Percentiles rank a stretch among this genome's conserved stretches.
Evolutionary conservation across 2,888 invertebrate species (phyloP).

Genomic region (Biston stratarius): DNA sequence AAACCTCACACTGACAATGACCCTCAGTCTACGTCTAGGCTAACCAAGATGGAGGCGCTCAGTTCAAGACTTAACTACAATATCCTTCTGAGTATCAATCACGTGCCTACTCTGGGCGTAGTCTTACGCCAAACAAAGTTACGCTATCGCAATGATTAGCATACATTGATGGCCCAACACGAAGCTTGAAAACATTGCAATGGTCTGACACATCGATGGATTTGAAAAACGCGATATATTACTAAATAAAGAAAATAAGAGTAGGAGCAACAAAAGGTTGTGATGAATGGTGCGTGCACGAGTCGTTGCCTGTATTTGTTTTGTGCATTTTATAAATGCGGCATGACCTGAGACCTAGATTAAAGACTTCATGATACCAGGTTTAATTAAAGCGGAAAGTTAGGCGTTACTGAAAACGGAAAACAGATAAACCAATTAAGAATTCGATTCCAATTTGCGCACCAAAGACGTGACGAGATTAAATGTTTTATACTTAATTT

Average conservation of each 20-base stretch:
- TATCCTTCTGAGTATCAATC: slow-evolving; percentile 58
- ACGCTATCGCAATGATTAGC: not conserved
- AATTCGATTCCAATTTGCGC: slow-evolving; percentile 23
- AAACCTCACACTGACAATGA: slow-evolving; percentile 4
- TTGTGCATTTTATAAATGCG: slow-evolving; percentile 40
- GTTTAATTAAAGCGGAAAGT: slow-evolving; percentile 34
- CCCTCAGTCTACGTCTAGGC: slow-evolving; percentile 18
- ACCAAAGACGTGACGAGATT: slow-evolving; percentile 14
- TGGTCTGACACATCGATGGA: slow-evolving; percentile 16
- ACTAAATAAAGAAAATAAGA: slow-evolving; percentile 6
- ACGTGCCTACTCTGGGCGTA: slow-evolving; percentile 44
- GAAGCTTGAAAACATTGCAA: not conserved
- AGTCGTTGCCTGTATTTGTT: slow-evolving; percentile 47
- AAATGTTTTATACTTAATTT: not conserved
- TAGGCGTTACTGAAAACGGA: slow-evolving; percentile 11
- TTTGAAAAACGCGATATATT: slow-evolving; percentile 8
- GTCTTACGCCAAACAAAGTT: slow-evolving; percentile 5
- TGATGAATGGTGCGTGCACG: slow-evolving; percentile 53
- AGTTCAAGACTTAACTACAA: slow-evolving; percentile 54
- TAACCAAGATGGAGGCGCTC: slow-evolving; percentile 47
- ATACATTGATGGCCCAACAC: slow-evolving; percentile 23
- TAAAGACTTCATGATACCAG: slow-evolving; percentile 28
- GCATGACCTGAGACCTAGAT: slow-evolving; percentile 41
- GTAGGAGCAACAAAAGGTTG: slow-evolving; percentile 36
- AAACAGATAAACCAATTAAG: slow-evolving; percentile 17